Conservation (phyloP, 2,113 vertebrate genomes). For the Tympanuchus pallidicinctus region DNA sequence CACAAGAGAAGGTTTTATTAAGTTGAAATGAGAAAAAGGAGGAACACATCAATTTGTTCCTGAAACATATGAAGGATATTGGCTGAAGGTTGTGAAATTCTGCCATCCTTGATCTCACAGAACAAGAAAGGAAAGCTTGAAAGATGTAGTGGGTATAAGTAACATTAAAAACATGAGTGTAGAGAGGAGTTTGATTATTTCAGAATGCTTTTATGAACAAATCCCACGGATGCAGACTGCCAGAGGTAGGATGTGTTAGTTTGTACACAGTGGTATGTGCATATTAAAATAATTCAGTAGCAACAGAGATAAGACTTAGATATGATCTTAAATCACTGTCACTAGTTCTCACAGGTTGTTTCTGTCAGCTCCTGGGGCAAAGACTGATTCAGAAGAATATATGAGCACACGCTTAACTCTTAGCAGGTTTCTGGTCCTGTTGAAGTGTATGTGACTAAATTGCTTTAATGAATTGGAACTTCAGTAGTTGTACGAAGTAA, state of each 20-base stretch:
- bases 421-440: not conserved
- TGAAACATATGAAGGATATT: not conserved
- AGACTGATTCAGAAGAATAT: not conserved
- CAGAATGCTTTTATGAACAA: not conserved
- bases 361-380: not conserved
- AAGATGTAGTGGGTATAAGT: not conserved
- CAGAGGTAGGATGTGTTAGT: not conserved
- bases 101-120: not conserved
- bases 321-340: not conserved
- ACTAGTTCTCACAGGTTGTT: not conserved
- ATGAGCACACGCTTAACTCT: not conserved
- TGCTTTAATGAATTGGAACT: not conserved
- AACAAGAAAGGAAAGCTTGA: not conserved
- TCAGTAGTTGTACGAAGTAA: conserved; percentile 1
- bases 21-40: conserved; percentile 13
- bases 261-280: not conserved
- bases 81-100: not conserved
- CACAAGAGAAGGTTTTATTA: not conserved
- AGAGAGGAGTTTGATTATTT: not conserved
- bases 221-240: not conserved
- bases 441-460: not conserved
- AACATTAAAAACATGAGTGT: not conserved
- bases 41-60: not conserved
- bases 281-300: not conserved
- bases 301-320: not conserved